Conservation (phyloP, 2,888 invertebrate genomes). For the Drosophila ustulata region DNA sequence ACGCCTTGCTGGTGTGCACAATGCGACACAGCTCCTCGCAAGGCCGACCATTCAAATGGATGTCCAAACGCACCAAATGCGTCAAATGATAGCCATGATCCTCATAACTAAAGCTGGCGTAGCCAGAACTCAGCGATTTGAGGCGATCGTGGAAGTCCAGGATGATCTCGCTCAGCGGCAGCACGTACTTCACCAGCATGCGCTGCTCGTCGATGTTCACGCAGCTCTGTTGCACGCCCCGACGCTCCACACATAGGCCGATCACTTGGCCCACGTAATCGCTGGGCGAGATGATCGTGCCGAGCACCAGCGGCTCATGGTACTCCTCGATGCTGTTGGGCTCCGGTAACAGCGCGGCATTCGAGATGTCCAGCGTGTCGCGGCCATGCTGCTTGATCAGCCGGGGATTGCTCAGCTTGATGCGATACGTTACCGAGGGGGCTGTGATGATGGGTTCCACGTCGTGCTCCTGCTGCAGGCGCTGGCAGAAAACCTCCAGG, state of each 20-base stretch:
- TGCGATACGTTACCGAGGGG: conserved; percentile 93
- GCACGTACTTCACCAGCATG: conserved; percentile 91
- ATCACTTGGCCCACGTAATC: conserved; percentile 90
- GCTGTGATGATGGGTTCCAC: conserved; percentile 93
- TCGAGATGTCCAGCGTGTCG: conserved; percentile 89
- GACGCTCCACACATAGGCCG: conserved; percentile 90
- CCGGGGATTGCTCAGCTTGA: conserved; percentile 91
- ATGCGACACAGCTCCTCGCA: conserved; percentile 95
- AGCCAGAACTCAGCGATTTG: conserved; percentile 96
- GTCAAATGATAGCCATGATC: conserved; percentile 93
- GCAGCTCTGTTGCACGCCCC: conserved; percentile 88
- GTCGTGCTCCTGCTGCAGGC: conserved; percentile 93
- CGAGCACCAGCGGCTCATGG: conserved; percentile 94
- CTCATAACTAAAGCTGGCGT: conserved; percentile 98
- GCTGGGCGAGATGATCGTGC: conserved; percentile 95
- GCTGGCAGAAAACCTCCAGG: conserved; percentile 94
- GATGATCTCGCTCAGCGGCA: conserved; percentile 97
- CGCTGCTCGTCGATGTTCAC: conserved; percentile 93
- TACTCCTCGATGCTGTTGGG: conserved; percentile 89
- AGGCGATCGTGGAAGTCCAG: conserved; percentile 97
- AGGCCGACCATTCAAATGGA: conserved; percentile 90
- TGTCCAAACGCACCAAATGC: conserved; percentile 91
- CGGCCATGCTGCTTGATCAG: conserved; percentile 88
- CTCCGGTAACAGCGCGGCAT: conserved; percentile 91
- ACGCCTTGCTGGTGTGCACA: conserved; percentile 90